These are phyloP conservation scores for Hofmannophila pseudospretella DNA, from an alignment of 2,888 invertebrate species.

Conservation along the genomic window DNA sequence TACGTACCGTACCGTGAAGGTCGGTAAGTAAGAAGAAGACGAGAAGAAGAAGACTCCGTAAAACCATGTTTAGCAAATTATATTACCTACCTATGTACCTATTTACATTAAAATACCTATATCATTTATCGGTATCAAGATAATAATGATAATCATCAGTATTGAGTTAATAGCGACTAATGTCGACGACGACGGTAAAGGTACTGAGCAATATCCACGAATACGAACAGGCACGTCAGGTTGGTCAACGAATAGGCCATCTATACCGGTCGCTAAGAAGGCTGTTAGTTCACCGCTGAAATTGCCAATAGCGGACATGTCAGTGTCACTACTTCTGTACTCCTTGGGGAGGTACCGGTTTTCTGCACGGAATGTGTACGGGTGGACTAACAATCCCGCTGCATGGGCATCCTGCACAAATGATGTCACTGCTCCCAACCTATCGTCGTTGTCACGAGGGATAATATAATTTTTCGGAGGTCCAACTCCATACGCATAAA, in stretches of 20 bases:
- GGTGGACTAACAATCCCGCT: slow-evolving; percentile 56
- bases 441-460: slow-evolving; percentile 43
- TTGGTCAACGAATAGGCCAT: slow-evolving; percentile 63
- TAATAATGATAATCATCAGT: not conserved
- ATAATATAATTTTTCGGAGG: slow-evolving; percentile 63
- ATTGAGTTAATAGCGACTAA: not conserved
- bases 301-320: slow-evolving; percentile 39
- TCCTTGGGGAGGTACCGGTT: slow-evolving; percentile 55
- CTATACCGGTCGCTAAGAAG: slow-evolving; percentile 55
- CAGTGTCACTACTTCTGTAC: slow-evolving; percentile 33
- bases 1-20: no score
- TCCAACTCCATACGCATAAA: slow-evolving; percentile 60
- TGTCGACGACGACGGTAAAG: not conserved
- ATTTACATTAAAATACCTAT: no score
- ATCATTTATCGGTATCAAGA: no score
- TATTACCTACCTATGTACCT: no score
- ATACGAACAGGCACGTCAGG: slow-evolving; percentile 48
- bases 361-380: slow-evolving; percentile 65
- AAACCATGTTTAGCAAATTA: no score
- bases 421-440: slow-evolving; percentile 40
- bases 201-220: slow-evolving; percentile 18
- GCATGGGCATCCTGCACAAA: slow-evolving; percentile 57
- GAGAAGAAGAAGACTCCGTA: no score
- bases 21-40: no score
- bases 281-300: slow-evolving; percentile 47